Base-by-base conservation (phyloP, 1,140 invertebrate species). In the Drosophila chauvacae region DNA sequence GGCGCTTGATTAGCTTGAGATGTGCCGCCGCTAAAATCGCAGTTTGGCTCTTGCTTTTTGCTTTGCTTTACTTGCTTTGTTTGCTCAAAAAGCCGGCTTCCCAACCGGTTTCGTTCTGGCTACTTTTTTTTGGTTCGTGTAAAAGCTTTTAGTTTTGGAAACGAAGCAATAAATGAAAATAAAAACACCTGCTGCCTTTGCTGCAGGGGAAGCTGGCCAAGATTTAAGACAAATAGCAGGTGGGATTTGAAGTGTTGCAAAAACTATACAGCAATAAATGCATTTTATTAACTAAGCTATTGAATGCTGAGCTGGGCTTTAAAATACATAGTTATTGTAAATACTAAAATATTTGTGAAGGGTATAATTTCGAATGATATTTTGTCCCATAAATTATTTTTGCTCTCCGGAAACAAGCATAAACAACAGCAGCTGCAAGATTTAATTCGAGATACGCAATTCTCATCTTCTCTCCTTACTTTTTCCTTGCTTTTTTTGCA, bases 341-440 rank as follows among this genome's bases (percentile, higher is more conserved):
- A 18, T 18, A 16, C 2, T 10, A 16, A 37, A 37, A 37, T 3
- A 20, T 14, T 6, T 18, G 0, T 0, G 9, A 4, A 20, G 16
- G 7, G 16, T 1, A 18, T 11, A 39, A 13, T 20, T 48, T 1
- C 0, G 7, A 35, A 42, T 23, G 13, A 18, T 47, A 23, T 64
- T 26, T 3, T 23, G 7, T 11, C 3, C 11, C 7, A 7, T 20
- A 20, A 64, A 48, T 68, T 20, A 68, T 33, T 3, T 33, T 16
- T 4, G 10, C 18, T 39, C 35, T 48, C 18, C 10, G 33, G 23
- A 28, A 28, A 14, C 23, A 42, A 33, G 7, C 35, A 64, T 50
- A 47, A 26, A 26, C 16, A 66, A 39, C 33, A 70, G 58, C 79
- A 85, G 80, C 65, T 85, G 83, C 59, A 64, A 87, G 33, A 68